These are phyloP conservation scores for Drosophila fungiperda DNA, from an alignment of 2,888 invertebrate species.

Conservation along the genomic window DNA sequence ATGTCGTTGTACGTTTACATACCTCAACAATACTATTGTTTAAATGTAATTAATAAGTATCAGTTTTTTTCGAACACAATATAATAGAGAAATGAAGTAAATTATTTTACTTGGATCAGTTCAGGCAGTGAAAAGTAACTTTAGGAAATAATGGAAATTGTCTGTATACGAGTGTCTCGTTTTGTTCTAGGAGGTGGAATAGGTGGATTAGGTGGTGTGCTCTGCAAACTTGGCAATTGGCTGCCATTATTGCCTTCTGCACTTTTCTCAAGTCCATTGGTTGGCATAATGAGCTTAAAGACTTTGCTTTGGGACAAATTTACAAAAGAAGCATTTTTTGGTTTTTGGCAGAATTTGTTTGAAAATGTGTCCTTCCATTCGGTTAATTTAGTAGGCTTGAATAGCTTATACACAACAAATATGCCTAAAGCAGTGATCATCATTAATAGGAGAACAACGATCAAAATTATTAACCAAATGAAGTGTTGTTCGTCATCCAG, in stretches of 20 bases:
- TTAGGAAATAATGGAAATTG: constrained; percentile 61
- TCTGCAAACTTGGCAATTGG: constrained; percentile 25
- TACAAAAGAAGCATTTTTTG: constrained; percentile 24
- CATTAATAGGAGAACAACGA: constrained; percentile 30
- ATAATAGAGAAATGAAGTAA: constrained; percentile 45
- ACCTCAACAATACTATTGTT: constrained; percentile 7
- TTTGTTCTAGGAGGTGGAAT: constrained; percentile 83
- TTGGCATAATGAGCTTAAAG: constrained; percentile 23
- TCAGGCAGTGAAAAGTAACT: neutral
- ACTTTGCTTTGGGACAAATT: constrained; percentile 28
- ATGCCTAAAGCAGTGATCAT: constrained; percentile 19
- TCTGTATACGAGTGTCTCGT: constrained; percentile 76
- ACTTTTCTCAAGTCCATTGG: constrained; percentile 30
- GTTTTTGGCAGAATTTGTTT: constrained; percentile 46
- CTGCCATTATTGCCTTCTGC: constrained; percentile 20
- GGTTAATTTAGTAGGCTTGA: constrained; percentile 22
- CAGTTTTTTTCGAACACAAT: constrained; percentile 14
- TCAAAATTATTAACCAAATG: constrained; percentile 19
- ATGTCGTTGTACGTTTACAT: neutral
- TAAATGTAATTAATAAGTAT: constrained; percentile 21
- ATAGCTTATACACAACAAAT: constrained; percentile 25
- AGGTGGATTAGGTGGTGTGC: constrained; percentile 64
- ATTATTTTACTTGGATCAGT: neutral
- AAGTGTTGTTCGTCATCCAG: constrained; percentile 6
- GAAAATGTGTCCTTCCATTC: constrained; percentile 31